These are phyloP conservation scores for Bruchidius siliquastri DNA, from an alignment of 2,888 invertebrate genomes.

Conservation along the genomic window DNA sequence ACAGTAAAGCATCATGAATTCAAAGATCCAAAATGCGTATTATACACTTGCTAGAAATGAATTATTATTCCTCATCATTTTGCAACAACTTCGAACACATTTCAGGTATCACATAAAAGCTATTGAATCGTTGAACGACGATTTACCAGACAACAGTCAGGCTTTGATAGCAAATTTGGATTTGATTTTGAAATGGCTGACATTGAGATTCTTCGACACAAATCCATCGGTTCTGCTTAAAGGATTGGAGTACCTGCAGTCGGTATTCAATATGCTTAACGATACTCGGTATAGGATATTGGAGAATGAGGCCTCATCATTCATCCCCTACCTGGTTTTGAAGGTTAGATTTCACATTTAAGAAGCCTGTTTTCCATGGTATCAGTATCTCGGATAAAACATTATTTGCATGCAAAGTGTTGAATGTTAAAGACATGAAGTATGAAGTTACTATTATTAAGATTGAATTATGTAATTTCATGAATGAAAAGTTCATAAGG, in stretches of 20 bases:
- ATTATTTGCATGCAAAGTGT: too few relatives aligned
- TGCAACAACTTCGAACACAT: too few relatives aligned
- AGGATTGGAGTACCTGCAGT: conserved; percentile 86
- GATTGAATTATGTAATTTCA: too few relatives aligned
- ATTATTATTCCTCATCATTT: too few relatives aligned
- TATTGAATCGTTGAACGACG: conserved; percentile 83
- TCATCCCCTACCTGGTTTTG: conserved; percentile 89
- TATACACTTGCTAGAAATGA: too few relatives aligned
- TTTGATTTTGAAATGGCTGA: conserved; percentile 93
- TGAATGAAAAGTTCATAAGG: too few relatives aligned
- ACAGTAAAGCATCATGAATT: too few relatives aligned
- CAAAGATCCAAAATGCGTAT: too few relatives aligned
- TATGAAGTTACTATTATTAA: too few relatives aligned
- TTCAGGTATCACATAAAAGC: conserved; percentile 89
- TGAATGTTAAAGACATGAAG: too few relatives aligned
- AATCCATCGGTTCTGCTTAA: conserved; percentile 95
- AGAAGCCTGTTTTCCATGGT: too few relatives aligned
- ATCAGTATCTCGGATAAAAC: too few relatives aligned
- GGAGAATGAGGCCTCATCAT: conserved; percentile 87
- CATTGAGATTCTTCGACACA: conserved; percentile 95
- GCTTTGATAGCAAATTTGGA: conserved; percentile 88
- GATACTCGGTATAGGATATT: conserved; percentile 79
- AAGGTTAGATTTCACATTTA: conserved; percentile 69
- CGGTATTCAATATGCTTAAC: conserved; percentile 76
- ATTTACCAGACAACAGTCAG: conserved; percentile 70